A percentile compares a stretch with the other conserved stretches of the same genome.
These are phyloP conservation scores for Sarcophaga peregrina DNA, from an alignment of 1,140 invertebrate genomes.

Conservation along the genomic window DNA sequence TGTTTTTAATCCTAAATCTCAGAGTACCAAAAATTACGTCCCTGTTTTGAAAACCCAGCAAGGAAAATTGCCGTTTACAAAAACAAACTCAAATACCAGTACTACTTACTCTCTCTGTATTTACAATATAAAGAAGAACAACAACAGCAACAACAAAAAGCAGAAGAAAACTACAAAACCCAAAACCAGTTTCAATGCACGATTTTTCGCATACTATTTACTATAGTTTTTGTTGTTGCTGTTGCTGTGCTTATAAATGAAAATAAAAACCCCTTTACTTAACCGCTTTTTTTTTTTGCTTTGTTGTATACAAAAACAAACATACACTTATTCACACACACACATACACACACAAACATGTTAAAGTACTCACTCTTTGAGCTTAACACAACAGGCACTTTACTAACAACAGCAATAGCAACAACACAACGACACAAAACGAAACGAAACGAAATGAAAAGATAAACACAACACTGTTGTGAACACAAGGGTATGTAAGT, in stretches of 20 bases:
- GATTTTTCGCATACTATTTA: background rate
- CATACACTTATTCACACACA: background rate
- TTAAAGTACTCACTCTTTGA: background rate
- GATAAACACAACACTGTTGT: background rate
- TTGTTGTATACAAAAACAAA: background rate
- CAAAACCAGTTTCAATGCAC: constrained; percentile 13
- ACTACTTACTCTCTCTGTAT: too few species aligned
- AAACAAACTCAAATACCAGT: too few species aligned
- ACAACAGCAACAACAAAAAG: background rate
- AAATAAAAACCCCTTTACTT: background rate
- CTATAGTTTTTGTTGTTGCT: too few species aligned
- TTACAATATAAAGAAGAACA: too few species aligned
- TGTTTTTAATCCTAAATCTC: background rate
- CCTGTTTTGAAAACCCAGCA: background rate
- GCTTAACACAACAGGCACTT: background rate
- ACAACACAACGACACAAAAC: constrained; percentile 17
- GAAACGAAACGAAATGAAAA: constrained; percentile 1
- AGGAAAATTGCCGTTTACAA: too few species aligned
- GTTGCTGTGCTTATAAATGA: background rate
- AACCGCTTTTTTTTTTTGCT: background rate
- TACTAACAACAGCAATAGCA: constrained; percentile 4
- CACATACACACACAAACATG: background rate
- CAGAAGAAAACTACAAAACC: background rate
- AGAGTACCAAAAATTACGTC: background rate
- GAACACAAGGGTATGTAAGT: background rate